Evolutionary conservation across 2,113 vertebrate genomes (phyloP).

Genomic region (Ceyx cyanopectus): DNA sequence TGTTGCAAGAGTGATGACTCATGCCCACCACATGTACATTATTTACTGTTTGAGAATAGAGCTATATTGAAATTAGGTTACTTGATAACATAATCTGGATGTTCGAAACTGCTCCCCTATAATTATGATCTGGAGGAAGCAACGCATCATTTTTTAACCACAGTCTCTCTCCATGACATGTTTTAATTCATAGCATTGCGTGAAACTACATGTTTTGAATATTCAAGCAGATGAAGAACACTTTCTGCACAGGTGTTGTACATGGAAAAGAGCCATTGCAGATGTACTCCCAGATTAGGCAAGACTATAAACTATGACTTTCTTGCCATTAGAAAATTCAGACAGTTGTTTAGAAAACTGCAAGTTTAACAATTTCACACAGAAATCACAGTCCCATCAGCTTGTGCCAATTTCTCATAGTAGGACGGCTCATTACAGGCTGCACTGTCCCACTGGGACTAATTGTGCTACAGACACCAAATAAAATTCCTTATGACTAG

Average conservation of each 20-base stretch:
- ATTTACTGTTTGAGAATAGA: slow-evolving; percentile 40
- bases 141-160: background rate
- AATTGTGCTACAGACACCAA: background rate
- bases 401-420: background rate
- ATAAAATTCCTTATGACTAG: background rate
- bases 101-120: background rate
- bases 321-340: background rate
- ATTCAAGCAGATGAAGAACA: background rate
- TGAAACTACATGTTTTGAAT: background rate
- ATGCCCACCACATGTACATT: slow-evolving; percentile 12
- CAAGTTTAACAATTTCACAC: background rate
- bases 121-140: slow-evolving; percentile 10
- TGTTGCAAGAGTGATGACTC: slow-evolving; percentile 23
- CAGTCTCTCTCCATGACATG: background rate
- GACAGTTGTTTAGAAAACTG: background rate
- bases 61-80: background rate
- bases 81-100: slow-evolving; percentile 8
- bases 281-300: background rate
- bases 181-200: background rate
- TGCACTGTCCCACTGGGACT: background rate
- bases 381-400: background rate
- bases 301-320: background rate
- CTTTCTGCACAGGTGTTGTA: background rate
- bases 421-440: background rate
- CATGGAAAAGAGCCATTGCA: background rate